Evolutionary conservation across 2,888 invertebrate genomes (phyloP).

Genomic region (Ochropleura leucogaster): DNA sequence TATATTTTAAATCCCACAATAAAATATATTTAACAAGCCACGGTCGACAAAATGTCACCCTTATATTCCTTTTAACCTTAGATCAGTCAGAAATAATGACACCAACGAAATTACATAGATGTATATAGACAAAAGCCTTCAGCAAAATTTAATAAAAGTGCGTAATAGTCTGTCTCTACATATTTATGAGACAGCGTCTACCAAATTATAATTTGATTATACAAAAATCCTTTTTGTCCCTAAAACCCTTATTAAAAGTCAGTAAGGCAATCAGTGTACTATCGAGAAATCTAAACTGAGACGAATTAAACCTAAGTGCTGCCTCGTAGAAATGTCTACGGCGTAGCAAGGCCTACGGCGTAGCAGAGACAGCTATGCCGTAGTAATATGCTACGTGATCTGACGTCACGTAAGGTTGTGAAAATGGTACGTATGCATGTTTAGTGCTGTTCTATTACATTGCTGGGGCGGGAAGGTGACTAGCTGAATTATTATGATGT

Average conservation of each 20-base stretch:
- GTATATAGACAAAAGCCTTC: conserved; percentile 34
- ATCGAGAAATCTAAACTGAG: conserved; percentile 48
- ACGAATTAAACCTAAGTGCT: conserved; percentile 45
- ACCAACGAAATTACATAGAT: conserved; percentile 35
- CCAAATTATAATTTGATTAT: conserved; percentile 62
- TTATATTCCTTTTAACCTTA: conserved; percentile 20
- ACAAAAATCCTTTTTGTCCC: conserved; percentile 54
- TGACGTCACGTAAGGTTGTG: conserved; percentile 53
- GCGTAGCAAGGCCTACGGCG: conserved; percentile 58
- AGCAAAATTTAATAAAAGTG: conserved; percentile 59
- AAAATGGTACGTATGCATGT: conserved; percentile 56
- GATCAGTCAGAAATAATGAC: conserved; percentile 52
- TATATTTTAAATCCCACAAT: conserved; percentile 25
- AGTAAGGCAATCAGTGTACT: conserved; percentile 38
- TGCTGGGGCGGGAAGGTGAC: conserved; percentile 34
- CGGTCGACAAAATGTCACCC: conserved; percentile 35
- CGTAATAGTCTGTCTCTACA: conserved; percentile 51
- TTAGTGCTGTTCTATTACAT: conserved; percentile 51
- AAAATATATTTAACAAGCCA: conserved; percentile 20
- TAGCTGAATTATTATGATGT: conserved; percentile 28
- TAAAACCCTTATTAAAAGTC: conserved; percentile 50
- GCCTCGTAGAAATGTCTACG: conserved; percentile 49
- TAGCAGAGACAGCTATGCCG: conserved; percentile 55
- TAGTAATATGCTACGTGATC: conserved; percentile 66
- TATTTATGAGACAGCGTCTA: conserved; percentile 63